Percentiles rank a stretch among this genome's conserved stretches.
These are phyloP conservation scores for Chaetura pelagica DNA, from an alignment of 2,113 vertebrate genomes.

Conservation along the genomic window DNA sequence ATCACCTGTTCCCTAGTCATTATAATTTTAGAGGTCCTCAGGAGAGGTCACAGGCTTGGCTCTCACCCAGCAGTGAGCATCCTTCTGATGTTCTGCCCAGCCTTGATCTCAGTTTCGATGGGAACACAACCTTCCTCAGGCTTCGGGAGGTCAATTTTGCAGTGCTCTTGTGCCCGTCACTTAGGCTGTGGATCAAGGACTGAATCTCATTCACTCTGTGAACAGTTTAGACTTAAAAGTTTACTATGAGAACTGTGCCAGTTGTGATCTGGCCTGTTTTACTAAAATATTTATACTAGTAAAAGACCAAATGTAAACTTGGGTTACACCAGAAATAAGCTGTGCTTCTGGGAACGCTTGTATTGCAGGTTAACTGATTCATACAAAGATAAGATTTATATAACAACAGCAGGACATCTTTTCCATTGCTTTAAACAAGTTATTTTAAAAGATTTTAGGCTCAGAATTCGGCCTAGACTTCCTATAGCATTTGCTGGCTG, in stretches of 20 bases:
- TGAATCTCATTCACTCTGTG: neutral
- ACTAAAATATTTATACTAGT: slow-evolving; percentile 52
- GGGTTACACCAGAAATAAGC: slow-evolving; percentile 35
- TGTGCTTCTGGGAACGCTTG: neutral
- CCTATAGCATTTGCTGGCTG: neutral
- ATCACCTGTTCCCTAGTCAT: neutral
- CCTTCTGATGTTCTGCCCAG: neutral
- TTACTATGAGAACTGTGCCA: neutral
- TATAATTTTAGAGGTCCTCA: neutral
- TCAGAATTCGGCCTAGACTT: neutral
- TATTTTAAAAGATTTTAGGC: neutral
- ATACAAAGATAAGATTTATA: neutral
- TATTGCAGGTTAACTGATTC: neutral
- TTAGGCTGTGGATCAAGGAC: neutral
- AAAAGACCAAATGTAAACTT: slow-evolving; percentile 45
- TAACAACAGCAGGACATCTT: neutral
- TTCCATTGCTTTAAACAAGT: neutral
- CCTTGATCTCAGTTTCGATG: neutral
- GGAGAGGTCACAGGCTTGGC: neutral
- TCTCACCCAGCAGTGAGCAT: neutral
- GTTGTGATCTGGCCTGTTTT: slow-evolving; percentile 12
- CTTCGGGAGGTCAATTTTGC: neutral
- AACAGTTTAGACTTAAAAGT: slow-evolving; percentile 21
- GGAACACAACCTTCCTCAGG: neutral
- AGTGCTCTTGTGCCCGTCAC: neutral